phyloP scores from a whole-genome alignment of 2,888 invertebrate species.

The Sarcophaga caerulescens region DNA sequence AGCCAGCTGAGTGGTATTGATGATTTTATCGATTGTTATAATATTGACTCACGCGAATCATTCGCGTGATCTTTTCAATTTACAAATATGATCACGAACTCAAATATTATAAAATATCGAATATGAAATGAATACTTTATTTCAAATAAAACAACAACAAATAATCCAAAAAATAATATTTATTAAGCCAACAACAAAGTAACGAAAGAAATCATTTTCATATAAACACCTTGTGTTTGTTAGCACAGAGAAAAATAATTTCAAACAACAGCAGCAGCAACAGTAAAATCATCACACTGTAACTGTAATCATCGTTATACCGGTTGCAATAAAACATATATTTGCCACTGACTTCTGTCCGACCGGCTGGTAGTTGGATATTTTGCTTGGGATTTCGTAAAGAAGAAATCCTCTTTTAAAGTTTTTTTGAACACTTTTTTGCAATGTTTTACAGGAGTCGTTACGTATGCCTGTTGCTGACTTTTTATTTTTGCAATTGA shows the following conservation, averaged over 20 bases:
- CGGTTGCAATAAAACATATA: too few species aligned
- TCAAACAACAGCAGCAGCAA: slow-evolving; percentile 12
- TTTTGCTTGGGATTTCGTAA: slow-evolving; percentile 13
- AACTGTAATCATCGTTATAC: neutral
- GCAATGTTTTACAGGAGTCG: slow-evolving; percentile 36
- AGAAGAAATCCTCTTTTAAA: slow-evolving; percentile 40
- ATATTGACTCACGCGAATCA: slow-evolving; percentile 61
- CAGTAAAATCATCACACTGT: slow-evolving; percentile 34
- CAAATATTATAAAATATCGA: slow-evolving; percentile 30
- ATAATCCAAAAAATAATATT: neutral
- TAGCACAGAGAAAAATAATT: neutral
- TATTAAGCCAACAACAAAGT: slow-evolving; percentile 53
- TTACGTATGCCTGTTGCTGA: slow-evolving; percentile 23
- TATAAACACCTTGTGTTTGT: slow-evolving; percentile 30
- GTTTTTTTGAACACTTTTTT: slow-evolving; percentile 28
- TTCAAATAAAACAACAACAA: neutral
- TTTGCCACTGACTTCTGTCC: slow-evolving; percentile 8
- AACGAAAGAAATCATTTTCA: slow-evolving; percentile 24
- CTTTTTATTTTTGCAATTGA: slow-evolving; percentile 31
- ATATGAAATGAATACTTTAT: slow-evolving; percentile 11
- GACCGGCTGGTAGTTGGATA: slow-evolving; percentile 25
- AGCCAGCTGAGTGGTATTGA: slow-evolving; percentile 10
- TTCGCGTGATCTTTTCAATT: slow-evolving; percentile 69
- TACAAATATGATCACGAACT: slow-evolving; percentile 64
- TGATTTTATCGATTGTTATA: slow-evolving; percentile 56